Evolutionary conservation across 1,140 invertebrate species (phyloP).

Genomic region (Mya arenaria): DNA sequence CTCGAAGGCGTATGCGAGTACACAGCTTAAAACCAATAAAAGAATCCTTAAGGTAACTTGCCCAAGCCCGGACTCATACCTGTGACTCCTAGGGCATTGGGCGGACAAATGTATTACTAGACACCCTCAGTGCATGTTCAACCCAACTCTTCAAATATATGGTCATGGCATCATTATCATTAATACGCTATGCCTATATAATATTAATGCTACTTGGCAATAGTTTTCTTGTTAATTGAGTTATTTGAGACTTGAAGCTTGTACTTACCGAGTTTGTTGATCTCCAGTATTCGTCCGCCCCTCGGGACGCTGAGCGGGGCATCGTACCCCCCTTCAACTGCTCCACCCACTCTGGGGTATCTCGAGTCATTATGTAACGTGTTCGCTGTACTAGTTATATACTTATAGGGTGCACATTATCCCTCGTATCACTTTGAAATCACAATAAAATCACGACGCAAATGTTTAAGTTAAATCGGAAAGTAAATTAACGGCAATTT

Average conservation of each 20-base stretch:
- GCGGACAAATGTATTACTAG: no score
- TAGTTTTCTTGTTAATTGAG: background rate
- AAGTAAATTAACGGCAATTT: background rate
- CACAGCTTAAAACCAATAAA: no score
- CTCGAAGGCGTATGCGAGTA: no score
- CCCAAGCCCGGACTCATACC: no score
- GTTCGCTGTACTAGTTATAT: background rate
- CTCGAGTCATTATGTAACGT: conserved; percentile 15
- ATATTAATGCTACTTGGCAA: background rate
- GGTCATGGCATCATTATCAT: background rate
- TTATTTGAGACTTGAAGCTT: background rate
- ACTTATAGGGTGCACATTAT: no score
- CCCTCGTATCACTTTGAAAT: no score
- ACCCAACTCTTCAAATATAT: background rate
- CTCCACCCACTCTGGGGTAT: conserved; percentile 50
- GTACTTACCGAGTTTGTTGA: conserved; percentile 40
- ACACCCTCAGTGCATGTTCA: background rate
- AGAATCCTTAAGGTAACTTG: no score
- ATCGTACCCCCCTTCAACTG: conserved; percentile 45
- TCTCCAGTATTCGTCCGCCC: conserved; percentile 36
- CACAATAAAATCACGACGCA: background rate
- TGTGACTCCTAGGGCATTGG: no score
- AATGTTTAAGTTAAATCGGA: background rate
- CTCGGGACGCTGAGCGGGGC: conserved; percentile 6
- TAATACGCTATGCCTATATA: background rate